A percentile compares a stretch with the other conserved stretches of the same genome.
These are phyloP conservation scores for Muntiacus muntjak DNA, from an alignment of 2,113 vertebrate genomes.

Conservation along the genomic window DNA sequence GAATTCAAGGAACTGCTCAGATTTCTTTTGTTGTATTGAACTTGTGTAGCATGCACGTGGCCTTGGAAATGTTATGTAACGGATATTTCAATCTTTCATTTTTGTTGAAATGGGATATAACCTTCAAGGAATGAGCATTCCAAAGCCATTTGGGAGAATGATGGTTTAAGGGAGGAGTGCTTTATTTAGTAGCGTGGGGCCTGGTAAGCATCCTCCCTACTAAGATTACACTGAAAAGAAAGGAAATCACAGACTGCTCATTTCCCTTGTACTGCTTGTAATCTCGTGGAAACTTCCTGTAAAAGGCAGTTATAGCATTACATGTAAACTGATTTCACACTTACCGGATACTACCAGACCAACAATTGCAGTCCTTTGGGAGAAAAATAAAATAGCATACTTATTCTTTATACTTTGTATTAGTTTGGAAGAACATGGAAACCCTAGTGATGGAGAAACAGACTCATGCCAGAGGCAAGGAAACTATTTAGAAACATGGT, in stretches of 20 bases:
- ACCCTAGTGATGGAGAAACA: slow-evolving; percentile 51
- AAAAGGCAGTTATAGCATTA: slow-evolving; percentile 72
- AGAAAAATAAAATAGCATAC: slow-evolving; percentile 61
- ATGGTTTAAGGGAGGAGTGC: not conserved
- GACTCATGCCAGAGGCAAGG: slow-evolving; percentile 66
- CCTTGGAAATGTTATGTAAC: not conserved
- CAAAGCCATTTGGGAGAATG: slow-evolving; percentile 14
- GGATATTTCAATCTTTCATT: not conserved
- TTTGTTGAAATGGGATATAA: slow-evolving; percentile 11
- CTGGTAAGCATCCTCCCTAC: slow-evolving; percentile 69
- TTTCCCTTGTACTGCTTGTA: slow-evolving; percentile 67
- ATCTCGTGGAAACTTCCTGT: slow-evolving; percentile 76
- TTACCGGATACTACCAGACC: slow-evolving; percentile 65
- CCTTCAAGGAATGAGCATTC: not conserved
- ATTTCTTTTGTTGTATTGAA: not conserved
- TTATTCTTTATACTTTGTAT: slow-evolving; percentile 60
- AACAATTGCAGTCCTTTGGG: slow-evolving; percentile 69
- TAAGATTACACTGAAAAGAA: slow-evolving; percentile 71
- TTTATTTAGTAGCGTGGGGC: slow-evolving; percentile 63
- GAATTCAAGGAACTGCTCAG: not conserved
- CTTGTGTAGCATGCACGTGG: not conserved
- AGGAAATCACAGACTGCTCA: slow-evolving; percentile 71
- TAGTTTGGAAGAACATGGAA: slow-evolving; percentile 61
- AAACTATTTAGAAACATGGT: slow-evolving; percentile 71
- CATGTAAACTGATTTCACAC: slow-evolving; percentile 75